A percentile compares a stretch with the other conserved stretches of the same genome.
These are phyloP conservation scores for Equus przewalskii DNA, from an alignment of 2,113 vertebrate genomes.

Conservation along the genomic window DNA sequence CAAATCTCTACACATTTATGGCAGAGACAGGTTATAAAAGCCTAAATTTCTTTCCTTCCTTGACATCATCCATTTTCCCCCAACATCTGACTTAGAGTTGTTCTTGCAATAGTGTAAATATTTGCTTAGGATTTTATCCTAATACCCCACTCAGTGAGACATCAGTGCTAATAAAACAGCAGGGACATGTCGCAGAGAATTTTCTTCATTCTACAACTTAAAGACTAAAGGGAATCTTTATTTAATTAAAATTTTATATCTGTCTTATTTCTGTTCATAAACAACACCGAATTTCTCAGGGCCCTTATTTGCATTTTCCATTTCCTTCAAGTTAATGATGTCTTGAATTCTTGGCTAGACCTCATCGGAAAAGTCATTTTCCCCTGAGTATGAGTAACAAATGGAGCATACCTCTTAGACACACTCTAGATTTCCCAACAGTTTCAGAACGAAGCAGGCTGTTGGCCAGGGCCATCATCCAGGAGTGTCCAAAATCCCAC, in stretches of 20 bases:
- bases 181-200: conserved; percentile 51
- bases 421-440: neutral
- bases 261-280: conserved; percentile 60
- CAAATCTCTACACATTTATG: neutral
- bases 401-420: neutral
- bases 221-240: conserved; percentile 56
- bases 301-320: conserved; percentile 69
- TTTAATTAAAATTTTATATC: conserved; percentile 69
- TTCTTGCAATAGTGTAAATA: conserved; percentile 61
- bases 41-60: conserved; percentile 6
- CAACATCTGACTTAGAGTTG: conserved; percentile 34
- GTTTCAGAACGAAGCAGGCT: neutral
- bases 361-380: conserved; percentile 53
- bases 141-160: conserved; percentile 38
- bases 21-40: neutral
- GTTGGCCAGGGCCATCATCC: neutral
- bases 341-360: conserved; percentile 61
- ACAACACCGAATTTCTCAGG: conserved; percentile 54
- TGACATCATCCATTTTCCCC: neutral
- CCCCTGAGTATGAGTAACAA: neutral
- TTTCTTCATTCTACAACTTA: conserved; percentile 62
- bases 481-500: neutral
- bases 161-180: conserved; percentile 50
- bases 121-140: conserved; percentile 66
- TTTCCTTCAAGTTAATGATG: conserved; percentile 59